Conservation (phyloP, 2,797 vertebrate species). For the Poecilia picta region DNA sequence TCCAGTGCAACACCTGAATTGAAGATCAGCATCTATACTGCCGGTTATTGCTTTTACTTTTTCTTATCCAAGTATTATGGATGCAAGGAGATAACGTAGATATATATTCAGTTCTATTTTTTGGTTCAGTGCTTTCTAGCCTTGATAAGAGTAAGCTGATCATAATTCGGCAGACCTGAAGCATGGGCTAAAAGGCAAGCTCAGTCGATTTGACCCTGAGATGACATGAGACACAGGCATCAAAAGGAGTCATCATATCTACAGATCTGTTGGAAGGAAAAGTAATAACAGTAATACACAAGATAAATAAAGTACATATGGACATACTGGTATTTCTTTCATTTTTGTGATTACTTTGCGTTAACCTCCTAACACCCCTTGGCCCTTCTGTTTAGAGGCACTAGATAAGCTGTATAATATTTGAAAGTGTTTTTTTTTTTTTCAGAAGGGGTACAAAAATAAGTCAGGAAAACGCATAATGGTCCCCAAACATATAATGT, state of each 20-base stretch:
- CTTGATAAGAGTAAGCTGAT: conserved; percentile 74
- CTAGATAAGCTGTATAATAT: conserved; percentile 42
- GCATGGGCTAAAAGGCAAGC: conserved; percentile 69
- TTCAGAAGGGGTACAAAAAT: conserved; percentile 36
- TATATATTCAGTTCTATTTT: conserved; percentile 75
- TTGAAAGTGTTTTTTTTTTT: conserved; percentile 31
- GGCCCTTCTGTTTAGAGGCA: conserved; percentile 35
- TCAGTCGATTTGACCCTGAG: conserved; percentile 61
- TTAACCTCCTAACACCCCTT: conserved; percentile 60
- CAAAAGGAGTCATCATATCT: conserved; percentile 23
- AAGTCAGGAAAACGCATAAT: conserved; percentile 57
- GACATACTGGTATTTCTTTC: not conserved
- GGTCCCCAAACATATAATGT: conserved; percentile 36
- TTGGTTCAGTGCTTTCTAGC: conserved; percentile 67
- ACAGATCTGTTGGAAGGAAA: conserved; percentile 15
- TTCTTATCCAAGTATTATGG: conserved; percentile 65
- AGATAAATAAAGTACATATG: not conserved
- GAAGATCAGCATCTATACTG: conserved; percentile 11
- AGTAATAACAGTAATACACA: not conserved
- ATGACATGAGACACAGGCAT: conserved; percentile 36
- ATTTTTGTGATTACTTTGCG: conserved; percentile 62
- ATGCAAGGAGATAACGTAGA: conserved; percentile 64
- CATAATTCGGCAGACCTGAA: conserved; percentile 44
- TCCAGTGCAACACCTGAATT: conserved; percentile 45
- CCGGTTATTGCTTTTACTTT: conserved; percentile 36